These are phyloP conservation scores for Lamproptera curius DNA, from an alignment of 2,888 invertebrate genomes.

Conservation along the genomic window DNA sequence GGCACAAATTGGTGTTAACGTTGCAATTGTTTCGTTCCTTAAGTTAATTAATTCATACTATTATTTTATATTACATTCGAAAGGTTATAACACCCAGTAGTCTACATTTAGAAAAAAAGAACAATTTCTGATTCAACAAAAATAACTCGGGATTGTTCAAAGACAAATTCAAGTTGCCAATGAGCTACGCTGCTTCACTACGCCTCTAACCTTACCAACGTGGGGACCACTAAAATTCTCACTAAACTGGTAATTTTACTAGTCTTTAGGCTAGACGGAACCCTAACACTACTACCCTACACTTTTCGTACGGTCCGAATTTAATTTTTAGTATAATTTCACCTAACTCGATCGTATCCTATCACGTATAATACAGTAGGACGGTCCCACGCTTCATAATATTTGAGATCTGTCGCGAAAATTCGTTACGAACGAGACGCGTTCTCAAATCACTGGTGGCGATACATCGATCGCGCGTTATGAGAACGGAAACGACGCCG, in stretches of 20 bases:
- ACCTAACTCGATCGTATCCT: conserved; percentile 56
- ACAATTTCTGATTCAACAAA: too few species aligned
- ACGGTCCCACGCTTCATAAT: conserved; percentile 74
- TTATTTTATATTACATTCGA: conserved; percentile 15
- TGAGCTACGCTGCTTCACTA: conserved; percentile 35
- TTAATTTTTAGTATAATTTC: conserved; percentile 28
- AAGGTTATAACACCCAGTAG: not conserved
- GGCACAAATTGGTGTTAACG: conserved; percentile 60
- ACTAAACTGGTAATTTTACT: conserved; percentile 64
- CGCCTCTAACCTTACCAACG: conserved; percentile 45
- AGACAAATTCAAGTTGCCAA: conserved; percentile 49
- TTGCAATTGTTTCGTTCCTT: conserved; percentile 44
- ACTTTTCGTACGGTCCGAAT: conserved; percentile 22
- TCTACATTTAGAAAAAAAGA: too few species aligned
- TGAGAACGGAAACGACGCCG: conserved; percentile 22
- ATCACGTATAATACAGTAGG: conserved; percentile 69
- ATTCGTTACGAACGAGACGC: conserved; percentile 47
- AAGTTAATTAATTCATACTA: conserved; percentile 28
- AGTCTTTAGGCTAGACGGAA: conserved; percentile 62
- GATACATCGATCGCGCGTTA: conserved; percentile 34
- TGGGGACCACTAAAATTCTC: conserved; percentile 60
- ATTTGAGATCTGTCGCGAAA: conserved; percentile 63
- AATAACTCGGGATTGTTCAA: not conserved
- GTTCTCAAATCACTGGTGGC: conserved; percentile 57
- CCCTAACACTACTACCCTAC: conserved; percentile 39